Percentiles rank a stretch among this genome's conserved stretches.
Conservation (phyloP, 2,113 vertebrate genomes). For the Zosterops hypoxanthus region DNA sequence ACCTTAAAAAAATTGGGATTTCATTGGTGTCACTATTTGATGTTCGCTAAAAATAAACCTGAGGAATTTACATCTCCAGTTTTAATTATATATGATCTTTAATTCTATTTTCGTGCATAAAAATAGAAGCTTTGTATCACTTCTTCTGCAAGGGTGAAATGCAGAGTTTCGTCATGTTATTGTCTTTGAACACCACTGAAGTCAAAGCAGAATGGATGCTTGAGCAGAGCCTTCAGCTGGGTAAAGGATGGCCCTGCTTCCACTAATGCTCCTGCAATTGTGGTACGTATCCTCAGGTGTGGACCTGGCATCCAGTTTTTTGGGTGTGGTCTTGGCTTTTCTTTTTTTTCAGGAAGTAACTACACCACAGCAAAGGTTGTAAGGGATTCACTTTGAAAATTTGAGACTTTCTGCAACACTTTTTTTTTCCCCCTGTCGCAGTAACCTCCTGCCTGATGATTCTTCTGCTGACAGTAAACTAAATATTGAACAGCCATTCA, state of each 20-base stretch:
- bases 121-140: background rate
- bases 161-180: background rate
- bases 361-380: background rate
- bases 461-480: constrained; percentile 30
- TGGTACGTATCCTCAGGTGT: background rate
- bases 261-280: background rate
- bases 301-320: background rate
- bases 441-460: background rate
- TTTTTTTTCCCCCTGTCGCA: background rate
- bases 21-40: background rate
- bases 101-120: background rate
- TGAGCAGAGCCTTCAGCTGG: background rate
- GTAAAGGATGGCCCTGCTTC: background rate
- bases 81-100: background rate
- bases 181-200: background rate
- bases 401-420: background rate
- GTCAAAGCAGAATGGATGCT: background rate
- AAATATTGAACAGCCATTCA: constrained; percentile 35
- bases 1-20: background rate
- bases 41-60: background rate
- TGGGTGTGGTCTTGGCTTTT: too few species aligned
- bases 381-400: background rate
- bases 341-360: background rate
- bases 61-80: background rate
- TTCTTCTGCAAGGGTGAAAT: background rate